These are phyloP conservation scores for Menidia beryllina DNA, from an alignment of 2,113 vertebrate species.

Conservation along the genomic window DNA sequence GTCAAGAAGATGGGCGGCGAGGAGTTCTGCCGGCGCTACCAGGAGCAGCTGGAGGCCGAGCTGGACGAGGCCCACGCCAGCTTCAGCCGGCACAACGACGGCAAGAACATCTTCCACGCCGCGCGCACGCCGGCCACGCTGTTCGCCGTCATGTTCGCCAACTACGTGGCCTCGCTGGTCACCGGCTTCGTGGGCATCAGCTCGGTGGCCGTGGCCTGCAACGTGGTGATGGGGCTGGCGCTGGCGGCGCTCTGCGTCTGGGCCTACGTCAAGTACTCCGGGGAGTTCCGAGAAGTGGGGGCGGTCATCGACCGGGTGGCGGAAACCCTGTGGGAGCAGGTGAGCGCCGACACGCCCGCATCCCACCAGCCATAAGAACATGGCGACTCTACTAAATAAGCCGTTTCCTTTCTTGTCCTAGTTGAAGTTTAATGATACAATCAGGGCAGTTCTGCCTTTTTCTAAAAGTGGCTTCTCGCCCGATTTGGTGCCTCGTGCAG, in stretches of 20 bases:
- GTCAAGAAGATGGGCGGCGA: too few species aligned
- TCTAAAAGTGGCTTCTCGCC: too few species aligned
- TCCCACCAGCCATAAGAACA: too few species aligned
- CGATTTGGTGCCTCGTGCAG: too few species aligned
- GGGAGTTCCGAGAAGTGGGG: slow-evolving; percentile 93
- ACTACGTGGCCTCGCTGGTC: slow-evolving; percentile 92
- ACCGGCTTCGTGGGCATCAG: slow-evolving; percentile 93
- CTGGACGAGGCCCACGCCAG: too few species aligned
- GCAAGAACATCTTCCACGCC: slow-evolving; percentile 97
- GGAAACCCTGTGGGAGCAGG: slow-evolving; percentile 96
- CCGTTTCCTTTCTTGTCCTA: too few species aligned
- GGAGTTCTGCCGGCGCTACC: too few species aligned
- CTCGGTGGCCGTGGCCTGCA: slow-evolving; percentile 90
- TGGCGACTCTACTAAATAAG: too few species aligned
- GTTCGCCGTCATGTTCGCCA: slow-evolving; percentile 92
- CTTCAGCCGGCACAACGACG: slow-evolving; percentile 95
- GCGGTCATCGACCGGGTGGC: slow-evolving; percentile 92
- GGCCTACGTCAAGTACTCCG: slow-evolving; percentile 96
- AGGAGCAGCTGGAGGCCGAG: too few species aligned
- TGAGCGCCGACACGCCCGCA: slow-evolving; percentile 68
- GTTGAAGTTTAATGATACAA: too few species aligned
- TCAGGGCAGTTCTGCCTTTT: too few species aligned
- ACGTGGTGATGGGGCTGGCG: slow-evolving; percentile 91
- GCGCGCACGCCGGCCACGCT: slow-evolving; percentile 94
- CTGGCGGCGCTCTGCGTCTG: slow-evolving; percentile 91